Evolutionary conservation across 2,888 invertebrate species (phyloP).

Genomic region (Isoperla grammatica): DNA sequence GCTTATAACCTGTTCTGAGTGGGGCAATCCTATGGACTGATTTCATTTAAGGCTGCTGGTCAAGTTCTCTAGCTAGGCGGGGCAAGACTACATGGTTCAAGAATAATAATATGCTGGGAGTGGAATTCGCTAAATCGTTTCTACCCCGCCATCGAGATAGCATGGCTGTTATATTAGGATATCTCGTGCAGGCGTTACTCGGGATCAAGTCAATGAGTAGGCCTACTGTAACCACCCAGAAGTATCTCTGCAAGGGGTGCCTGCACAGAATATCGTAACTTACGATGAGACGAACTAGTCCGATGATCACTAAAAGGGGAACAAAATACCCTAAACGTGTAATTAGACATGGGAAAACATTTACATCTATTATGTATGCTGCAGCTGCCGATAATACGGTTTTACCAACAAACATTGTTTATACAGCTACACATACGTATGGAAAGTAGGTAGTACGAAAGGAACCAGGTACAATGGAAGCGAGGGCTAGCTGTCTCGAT

Average conservation of each 20-base stretch:
- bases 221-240: conserved; percentile 34
- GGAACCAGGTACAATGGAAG: too few relatives aligned
- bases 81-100: conserved; percentile 15
- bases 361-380: conserved; percentile 26
- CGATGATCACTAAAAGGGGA: conserved; percentile 32
- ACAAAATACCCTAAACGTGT: conserved; percentile 31
- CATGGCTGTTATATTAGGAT: conserved; percentile 30
- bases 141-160: conserved; percentile 14
- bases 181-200: conserved; percentile 32
- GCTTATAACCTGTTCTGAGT: too few relatives aligned
- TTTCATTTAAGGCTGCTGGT: conserved; percentile 13
- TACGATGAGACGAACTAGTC: conserved; percentile 38
- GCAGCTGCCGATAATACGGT: conserved; percentile 27
- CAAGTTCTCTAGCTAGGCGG: conserved; percentile 7
- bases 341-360: conserved; percentile 28
- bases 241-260: conserved; percentile 26
- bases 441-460: too few relatives aligned
- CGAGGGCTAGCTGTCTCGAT: too few relatives aligned
- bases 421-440: conserved; percentile 28
- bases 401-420: conserved; percentile 30
- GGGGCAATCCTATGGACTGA: conserved; percentile 20
- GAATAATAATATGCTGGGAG: conserved; percentile 16
- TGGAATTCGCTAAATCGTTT: conserved; percentile 17
- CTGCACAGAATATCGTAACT: conserved; percentile 31
- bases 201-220: conserved; percentile 30